phyloP scores from a whole-genome alignment of 23 tunicate species.

The Diplosoma virens region DNA sequence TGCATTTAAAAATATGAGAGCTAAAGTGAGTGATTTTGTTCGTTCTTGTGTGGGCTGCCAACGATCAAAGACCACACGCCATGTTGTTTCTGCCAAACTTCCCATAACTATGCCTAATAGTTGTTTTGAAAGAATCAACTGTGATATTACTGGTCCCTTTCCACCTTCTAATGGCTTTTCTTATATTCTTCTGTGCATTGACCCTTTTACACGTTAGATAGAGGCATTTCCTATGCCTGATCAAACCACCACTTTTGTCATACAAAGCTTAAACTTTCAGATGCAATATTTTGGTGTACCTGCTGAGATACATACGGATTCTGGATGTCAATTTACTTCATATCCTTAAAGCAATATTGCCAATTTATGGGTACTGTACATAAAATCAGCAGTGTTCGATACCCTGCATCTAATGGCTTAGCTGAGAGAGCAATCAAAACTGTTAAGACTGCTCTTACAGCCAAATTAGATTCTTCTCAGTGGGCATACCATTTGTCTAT shows the following conservation, averaged over 20 bases:
- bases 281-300: background rate
- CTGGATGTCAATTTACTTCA: constrained; percentile 1
- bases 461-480: background rate
- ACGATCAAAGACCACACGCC: background rate
- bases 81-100: background rate
- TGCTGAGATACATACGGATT: background rate
- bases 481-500: constrained; percentile 1
- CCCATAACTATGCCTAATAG: background rate
- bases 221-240: constrained; percentile 5
- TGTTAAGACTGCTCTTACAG: background rate
- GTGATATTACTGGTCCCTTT: background rate
- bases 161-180: background rate
- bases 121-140: background rate
- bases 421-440: constrained; percentile 8
- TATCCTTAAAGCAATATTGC: background rate
- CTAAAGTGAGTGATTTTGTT: background rate
- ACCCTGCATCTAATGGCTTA: background rate
- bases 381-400: background rate
- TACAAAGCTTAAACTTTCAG: background rate
- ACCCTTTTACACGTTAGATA: background rate
- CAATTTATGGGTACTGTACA: background rate
- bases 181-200: too few relatives aligned
- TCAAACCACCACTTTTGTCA: background rate
- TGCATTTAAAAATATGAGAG: background rate
- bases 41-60: background rate